Evolutionary conservation across 1,140 invertebrate species (phyloP), one percentile per base, ranked within the genome.

Genomic region (Bathynomus jamesi): DNA sequence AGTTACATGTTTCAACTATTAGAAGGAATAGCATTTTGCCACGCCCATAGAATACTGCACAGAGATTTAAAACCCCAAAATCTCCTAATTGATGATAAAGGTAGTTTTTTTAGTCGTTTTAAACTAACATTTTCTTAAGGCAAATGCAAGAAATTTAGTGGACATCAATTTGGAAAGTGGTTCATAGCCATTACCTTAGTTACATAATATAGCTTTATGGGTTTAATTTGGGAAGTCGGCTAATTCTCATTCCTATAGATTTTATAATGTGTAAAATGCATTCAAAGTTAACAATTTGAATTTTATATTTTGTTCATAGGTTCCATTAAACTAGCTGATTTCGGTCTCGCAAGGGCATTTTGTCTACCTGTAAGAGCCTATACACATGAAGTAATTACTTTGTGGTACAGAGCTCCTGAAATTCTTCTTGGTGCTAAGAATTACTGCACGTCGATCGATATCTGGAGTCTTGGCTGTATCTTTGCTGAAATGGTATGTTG

Each of bases 371-470:
- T 94, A 70, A 84, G 91, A 61, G 88, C 88, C 3, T 96, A 94
- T 79, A 96, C 94, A 0, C 93, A 96, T 82, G 94, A 97, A 85
- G 95, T 98, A 8, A 90, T 98, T 0, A 98, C 96, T 5, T 85
- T 99, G 61, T 98, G 95, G 95, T 98, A 99, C 83, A 85, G 95
- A 78, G 92, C 96, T 4, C 96, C 96, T 3, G 96, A 99, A 84
- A 92, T 99, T 78, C 84, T 99, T 61, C 83, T 99, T 5, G 95
- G 95, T 24, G 88, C 90, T 27, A 92, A 93, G 82, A 88, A 90
- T 76, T 98, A 98, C 81, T 90, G 91, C 7, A 91, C 91, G 7
- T 87, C 93, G 11, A 90, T 96, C 10, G 94, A 99, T 83, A 87
- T 98, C 7, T 99, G 96, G 96, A 96, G 94, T 81, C 84, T 98